Evolutionary conservation across 2,113 vertebrate genomes (phyloP).

Genomic region (Oceanodroma tethys): DNA sequence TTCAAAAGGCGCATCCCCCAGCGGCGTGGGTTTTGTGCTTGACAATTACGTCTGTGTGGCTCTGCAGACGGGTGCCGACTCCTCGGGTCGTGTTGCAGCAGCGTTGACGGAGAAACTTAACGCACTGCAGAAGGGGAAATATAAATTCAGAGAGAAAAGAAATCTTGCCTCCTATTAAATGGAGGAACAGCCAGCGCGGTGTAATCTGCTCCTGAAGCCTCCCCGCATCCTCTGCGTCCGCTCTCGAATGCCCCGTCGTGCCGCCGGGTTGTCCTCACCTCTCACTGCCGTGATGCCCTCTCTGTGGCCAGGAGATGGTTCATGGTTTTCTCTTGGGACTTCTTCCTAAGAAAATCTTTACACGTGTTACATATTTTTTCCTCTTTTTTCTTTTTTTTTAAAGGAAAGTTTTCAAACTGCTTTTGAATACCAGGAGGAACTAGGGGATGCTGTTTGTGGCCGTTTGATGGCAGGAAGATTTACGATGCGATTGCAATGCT

Average conservation of each 20-base stretch:
- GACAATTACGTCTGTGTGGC: accelerated
- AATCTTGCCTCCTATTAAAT: background rate
- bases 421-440: background rate
- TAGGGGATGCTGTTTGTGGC: background rate
- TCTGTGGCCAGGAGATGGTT: background rate
- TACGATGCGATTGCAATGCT: background rate
- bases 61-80: accelerated
- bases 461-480: background rate
- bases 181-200: background rate
- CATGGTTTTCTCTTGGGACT: background rate
- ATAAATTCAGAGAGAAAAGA: background rate
- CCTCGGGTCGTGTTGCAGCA: accelerated
- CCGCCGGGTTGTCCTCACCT: background rate
- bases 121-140: background rate
- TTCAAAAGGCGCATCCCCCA: background rate
- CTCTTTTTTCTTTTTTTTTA: too few species aligned
- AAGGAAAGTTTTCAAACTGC: background rate
- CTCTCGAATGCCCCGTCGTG: accelerated
- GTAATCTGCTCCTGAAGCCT: background rate
- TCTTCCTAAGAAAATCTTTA: background rate
- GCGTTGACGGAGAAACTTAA: background rate
- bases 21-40: accelerated
- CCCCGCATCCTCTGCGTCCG: accelerated
- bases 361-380: accelerated
- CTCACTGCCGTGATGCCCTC: background rate